Evolutionary conservation across 37 sponge, comb jelly and placozoan genomes (phyloP).

Genomic region (Dysidea cf. avara): DNA sequence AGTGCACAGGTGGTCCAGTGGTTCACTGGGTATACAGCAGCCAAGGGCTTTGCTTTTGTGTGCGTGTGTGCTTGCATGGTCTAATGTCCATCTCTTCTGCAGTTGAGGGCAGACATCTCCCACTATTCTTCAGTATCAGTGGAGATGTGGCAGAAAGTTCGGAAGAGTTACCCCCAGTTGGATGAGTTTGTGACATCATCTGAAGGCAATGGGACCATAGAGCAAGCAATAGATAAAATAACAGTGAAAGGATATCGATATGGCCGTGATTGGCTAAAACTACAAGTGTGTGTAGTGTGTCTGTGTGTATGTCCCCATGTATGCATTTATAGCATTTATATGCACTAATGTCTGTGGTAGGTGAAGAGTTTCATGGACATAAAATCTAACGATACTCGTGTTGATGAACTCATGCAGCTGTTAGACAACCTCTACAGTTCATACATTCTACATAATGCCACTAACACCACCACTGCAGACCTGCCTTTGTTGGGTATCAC

Average conservation of each 20-base stretch:
- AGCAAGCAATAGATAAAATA: slow-evolving; percentile 27
- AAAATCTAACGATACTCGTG: no score
- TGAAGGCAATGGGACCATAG: neutral
- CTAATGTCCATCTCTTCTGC: no score
- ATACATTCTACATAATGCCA: no score
- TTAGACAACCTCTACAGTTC: no score
- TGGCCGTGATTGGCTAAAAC: slow-evolving; percentile 56
- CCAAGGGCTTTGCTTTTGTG: no score
- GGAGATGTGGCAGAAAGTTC: neutral
- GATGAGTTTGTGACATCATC: neutral
- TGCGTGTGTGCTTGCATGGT: no score
- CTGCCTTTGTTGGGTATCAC: no score
- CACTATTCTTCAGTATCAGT: slow-evolving; percentile 24
- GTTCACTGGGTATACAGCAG: no score
- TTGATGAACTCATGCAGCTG: no score
- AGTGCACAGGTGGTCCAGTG: no score
- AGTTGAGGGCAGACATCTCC: slow-evolving; percentile 7
- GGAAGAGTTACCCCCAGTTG: neutral
- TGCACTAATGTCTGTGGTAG: slow-evolving; percentile 2
- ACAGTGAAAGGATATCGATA: slow-evolving; percentile 44
- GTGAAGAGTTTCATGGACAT: no score
- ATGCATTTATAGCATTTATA: slow-evolving; percentile 20
- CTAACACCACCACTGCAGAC: no score
- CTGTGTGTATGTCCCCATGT: slow-evolving; percentile 42
- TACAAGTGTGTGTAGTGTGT: slow-evolving; percentile 44